Conservation (phyloP, 2,113 vertebrate genomes). For the Dascyllus trimaculatus region DNA sequence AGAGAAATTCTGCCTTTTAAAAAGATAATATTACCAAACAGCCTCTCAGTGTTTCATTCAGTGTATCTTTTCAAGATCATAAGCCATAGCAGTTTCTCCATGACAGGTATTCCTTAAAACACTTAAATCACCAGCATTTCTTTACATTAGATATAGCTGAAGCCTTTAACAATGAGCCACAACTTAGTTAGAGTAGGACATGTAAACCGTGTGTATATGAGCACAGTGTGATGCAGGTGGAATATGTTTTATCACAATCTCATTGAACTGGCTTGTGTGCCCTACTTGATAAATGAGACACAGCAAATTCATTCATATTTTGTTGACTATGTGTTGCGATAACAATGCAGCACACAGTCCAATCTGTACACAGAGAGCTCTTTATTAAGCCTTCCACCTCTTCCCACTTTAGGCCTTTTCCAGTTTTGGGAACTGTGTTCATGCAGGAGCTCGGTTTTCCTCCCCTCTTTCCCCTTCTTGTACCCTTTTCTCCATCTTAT, state of each 20-base stretch:
- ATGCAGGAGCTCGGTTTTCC: background rate
- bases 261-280: slow-evolving; percentile 31
- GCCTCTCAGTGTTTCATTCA: too few species aligned
- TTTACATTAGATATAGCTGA: slow-evolving; percentile 10
- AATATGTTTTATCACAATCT: slow-evolving; percentile 49
- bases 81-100: too few species aligned
- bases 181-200: slow-evolving; percentile 13
- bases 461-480: slow-evolving; percentile 14
- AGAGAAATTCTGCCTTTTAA: too few species aligned
- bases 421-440: slow-evolving; percentile 16
- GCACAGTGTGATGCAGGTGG: slow-evolving; percentile 21
- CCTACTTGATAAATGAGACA: slow-evolving; percentile 40
- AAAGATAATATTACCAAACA: too few species aligned
- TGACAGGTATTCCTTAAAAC: slow-evolving; percentile 9
- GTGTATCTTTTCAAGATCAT: too few species aligned
- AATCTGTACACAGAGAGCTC: slow-evolving; percentile 20
- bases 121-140: background rate
- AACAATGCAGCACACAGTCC: slow-evolving; percentile 23
- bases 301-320: slow-evolving; percentile 39
- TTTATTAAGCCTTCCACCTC: slow-evolving; percentile 17
- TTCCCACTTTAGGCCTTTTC: slow-evolving; percentile 10
- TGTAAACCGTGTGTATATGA: background rate
- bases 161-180: slow-evolving; percentile 8
- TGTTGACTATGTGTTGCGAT: slow-evolving; percentile 8
- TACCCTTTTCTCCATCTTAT: slow-evolving; percentile 36